phyloP scores from a whole-genome alignment of 2,797 vertebrate genomes.

The Sylvia borin region DNA sequence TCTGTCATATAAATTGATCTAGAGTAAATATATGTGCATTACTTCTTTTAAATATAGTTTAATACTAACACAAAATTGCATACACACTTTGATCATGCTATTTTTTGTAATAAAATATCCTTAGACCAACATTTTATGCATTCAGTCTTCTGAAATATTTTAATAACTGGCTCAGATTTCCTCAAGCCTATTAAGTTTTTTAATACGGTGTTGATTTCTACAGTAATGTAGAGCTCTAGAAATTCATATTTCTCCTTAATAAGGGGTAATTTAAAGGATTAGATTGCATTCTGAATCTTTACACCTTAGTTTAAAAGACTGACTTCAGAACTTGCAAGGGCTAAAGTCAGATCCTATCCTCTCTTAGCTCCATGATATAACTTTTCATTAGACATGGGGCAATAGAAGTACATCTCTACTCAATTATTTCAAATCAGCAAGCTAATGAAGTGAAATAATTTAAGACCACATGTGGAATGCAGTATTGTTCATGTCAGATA shows the following conservation, averaged over 20 bases:
- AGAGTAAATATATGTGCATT: neutral
- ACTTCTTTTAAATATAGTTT: neutral
- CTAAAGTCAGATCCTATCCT: neutral
- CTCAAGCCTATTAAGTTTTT: neutral
- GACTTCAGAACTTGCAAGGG: neutral
- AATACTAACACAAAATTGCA: neutral
- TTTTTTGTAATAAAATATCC: neutral
- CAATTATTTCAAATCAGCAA: conserved; percentile 8
- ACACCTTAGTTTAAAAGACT: neutral
- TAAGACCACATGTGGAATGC: neutral
- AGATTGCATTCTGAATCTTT: neutral
- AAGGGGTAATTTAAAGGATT: neutral
- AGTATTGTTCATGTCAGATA: neutral
- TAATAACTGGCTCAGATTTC: neutral
- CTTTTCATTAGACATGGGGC: neutral
- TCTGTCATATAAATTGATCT: neutral
- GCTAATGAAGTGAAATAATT: neutral
- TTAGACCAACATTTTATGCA: neutral
- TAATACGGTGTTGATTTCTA: neutral
- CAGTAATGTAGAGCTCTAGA: neutral
- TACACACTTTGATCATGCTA: neutral
- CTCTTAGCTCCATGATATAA: neutral
- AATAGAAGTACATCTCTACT: neutral
- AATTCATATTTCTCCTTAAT: neutral
- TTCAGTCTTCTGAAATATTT: neutral